Evolutionary conservation across 2,113 vertebrate genomes (phyloP), one percentile per base, ranked within the genome.

Genomic region (Periophthalmus modestus): DNA sequence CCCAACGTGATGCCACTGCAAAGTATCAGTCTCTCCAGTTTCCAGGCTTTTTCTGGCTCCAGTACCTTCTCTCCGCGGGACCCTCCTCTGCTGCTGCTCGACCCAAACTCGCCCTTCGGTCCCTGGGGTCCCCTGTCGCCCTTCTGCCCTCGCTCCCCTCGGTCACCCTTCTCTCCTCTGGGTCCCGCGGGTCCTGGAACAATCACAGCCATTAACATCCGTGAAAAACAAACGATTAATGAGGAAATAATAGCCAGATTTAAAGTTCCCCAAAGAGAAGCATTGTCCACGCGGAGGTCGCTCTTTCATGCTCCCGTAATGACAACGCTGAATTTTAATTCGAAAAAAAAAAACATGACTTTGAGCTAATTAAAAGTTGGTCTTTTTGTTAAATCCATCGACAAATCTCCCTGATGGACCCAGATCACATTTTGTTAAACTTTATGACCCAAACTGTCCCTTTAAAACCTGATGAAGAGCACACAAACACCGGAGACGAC

Each of bases 1-100:
- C 28, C 28, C 28, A 28, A 3, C 28, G 28, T 28, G 28, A 28
- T 28, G 28, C 3, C 28, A 28, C 28, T 28, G 28, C 28, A 28
- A 28, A 28, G 36, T 39, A 9, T 39, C 36, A 39, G 36, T 43
- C 11, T 43, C 7, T 43, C 39, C 6, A 43, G 39, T n/a, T 43
- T 9, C 10, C 9, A 23, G 54, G 14, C 57, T 1, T 19, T 21
- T 21, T 58, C 2, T 0, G 7, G 7, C 9, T n/a, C 55, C 55
- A 7, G 52, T 21, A 96, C 96, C 95, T 96, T 96, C 11, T 93
- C 90, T 15, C 93, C 94, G 66, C 83, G 94, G 66, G 69, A 9
- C 39, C 74, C 88, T 0, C 86, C 74, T 18, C 83, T 1, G 12
- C 84, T 74, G n/a, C 83, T 2, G 14, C 84, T 23, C n/a, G 81